Percentiles rank a stretch among this genome's conserved stretches.
These are phyloP conservation scores for Hyposoter didymator DNA, from an alignment of 2,888 invertebrate species.

Conservation along the genomic window DNA sequence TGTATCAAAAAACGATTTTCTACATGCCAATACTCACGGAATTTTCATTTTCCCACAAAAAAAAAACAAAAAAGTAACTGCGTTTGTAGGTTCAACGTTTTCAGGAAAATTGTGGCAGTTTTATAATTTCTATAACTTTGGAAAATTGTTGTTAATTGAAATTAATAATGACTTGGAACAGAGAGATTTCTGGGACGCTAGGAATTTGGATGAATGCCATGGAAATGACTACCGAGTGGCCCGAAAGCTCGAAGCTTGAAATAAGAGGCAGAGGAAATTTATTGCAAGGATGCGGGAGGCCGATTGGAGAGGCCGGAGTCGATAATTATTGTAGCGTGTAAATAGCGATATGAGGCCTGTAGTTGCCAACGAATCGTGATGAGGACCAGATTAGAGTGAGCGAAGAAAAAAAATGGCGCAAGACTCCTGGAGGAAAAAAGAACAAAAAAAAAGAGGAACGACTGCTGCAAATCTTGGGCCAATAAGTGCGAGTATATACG, in stretches of 20 bases:
- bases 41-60: not conserved
- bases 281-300: conserved; percentile 40
- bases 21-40: not conserved
- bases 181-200: not conserved
- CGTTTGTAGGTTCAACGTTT: too few relatives aligned
- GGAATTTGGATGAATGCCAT: not conserved
- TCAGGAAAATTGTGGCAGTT: too few relatives aligned
- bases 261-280: conserved; percentile 25
- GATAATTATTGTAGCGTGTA: conserved; percentile 81
- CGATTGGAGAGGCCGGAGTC: conserved; percentile 40
- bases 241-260: not conserved
- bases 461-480: conserved; percentile 62
- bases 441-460: conserved; percentile 50
- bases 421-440: conserved; percentile 8
- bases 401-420: conserved; percentile 1
- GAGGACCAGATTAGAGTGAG: conserved; percentile 51
- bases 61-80: too few relatives aligned
- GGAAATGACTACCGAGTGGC: conserved; percentile 1
- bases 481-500: conserved; percentile 20
- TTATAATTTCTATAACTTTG: too few relatives aligned
- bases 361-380: conserved; percentile 33
- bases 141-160: too few relatives aligned
- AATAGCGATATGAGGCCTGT: conserved; percentile 77
- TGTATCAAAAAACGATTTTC: not conserved
- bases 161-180: not conserved